Conservation (phyloP, 2,888 invertebrate species). For the Calameuta idolon region DNA sequence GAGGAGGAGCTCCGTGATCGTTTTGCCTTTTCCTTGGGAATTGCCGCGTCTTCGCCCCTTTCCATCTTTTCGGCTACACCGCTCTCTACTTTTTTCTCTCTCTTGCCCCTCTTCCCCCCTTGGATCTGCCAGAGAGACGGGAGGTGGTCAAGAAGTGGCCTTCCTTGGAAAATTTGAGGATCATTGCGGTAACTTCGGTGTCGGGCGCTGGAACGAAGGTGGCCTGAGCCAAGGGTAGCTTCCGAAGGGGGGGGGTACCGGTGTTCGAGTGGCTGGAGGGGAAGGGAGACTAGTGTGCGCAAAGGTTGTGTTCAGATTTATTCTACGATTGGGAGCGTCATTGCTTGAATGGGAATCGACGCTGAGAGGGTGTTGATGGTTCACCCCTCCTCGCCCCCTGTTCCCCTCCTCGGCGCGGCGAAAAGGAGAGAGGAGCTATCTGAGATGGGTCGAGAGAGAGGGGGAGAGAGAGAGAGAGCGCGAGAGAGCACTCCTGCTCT, state of each 20-base stretch:
- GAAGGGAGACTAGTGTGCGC: constrained; percentile 5
- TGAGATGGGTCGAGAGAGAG: too few relatives aligned
- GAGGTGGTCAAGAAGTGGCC: neutral
- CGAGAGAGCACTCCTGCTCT: too few relatives aligned
- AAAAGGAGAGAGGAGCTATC: too few relatives aligned
- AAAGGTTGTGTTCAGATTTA: constrained; percentile 41
- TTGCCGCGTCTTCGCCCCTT: too few relatives aligned
- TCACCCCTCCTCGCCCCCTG: constrained; percentile 20
- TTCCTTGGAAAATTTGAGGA: neutral
- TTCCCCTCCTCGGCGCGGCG: neutral
- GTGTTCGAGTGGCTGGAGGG: neutral
- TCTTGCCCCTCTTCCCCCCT: too few relatives aligned
- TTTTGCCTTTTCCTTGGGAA: too few relatives aligned
- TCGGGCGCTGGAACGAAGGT: too few relatives aligned
- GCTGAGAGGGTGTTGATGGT: constrained; percentile 34
- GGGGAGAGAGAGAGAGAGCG: too few relatives aligned
- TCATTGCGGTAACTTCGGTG: neutral
- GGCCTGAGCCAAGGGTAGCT: neutral
- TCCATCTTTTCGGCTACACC: too few relatives aligned
- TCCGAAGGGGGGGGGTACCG: neutral
- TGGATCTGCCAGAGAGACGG: too few relatives aligned
- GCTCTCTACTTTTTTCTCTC: too few relatives aligned
- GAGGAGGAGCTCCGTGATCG: too few relatives aligned
- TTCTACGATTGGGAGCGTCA: constrained; percentile 45
- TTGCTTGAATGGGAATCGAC: constrained; percentile 43